phyloP scores from a whole-genome alignment of 2,113 vertebrate genomes.

The Ornithorhynchus anatinus region DNA sequence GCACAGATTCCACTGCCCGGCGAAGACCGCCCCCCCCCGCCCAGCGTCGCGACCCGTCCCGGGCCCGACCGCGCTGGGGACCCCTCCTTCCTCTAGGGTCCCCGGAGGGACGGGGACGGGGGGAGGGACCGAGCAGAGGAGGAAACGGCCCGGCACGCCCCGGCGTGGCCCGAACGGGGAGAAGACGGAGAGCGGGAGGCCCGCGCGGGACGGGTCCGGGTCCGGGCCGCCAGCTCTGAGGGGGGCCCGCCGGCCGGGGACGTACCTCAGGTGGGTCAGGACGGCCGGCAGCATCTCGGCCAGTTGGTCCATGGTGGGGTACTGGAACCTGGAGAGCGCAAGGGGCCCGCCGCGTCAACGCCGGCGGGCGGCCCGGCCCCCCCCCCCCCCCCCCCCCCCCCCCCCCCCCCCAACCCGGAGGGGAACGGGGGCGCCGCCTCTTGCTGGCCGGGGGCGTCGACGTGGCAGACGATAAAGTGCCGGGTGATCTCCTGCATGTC shows the following conservation, averaged over 20 bases:
- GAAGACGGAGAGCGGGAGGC: too few species aligned
- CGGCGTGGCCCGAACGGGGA: neutral
- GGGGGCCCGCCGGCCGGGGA: constrained; percentile 23
- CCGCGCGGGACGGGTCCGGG: too few species aligned
- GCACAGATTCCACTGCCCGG: too few species aligned
- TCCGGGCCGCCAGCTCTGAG: too few species aligned
- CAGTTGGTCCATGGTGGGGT: constrained; percentile 92
- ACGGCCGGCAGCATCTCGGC: constrained; percentile 92
- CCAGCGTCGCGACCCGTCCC: too few species aligned
- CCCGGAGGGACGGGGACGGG: neutral
- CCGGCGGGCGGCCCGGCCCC: neutral
- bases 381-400: neutral
- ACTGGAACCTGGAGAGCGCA: constrained; percentile 84
- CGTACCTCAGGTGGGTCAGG: constrained; percentile 88
- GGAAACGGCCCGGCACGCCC: neutral
- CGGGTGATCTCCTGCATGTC: constrained; percentile 97
- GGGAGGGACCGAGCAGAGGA: neutral
- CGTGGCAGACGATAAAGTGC: constrained; percentile 92
- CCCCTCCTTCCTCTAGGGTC: neutral
- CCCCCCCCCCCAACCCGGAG: constrained; percentile 75
- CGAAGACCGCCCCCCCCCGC: too few species aligned
- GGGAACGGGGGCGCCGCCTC: constrained; percentile 89
- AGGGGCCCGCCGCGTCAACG: neutral
- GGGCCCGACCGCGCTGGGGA: too few species aligned
- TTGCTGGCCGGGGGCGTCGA: constrained; percentile 94